These are phyloP conservation scores for Pristiophorus japonicus DNA, from an alignment of 2,113 vertebrate species.

Conservation along the genomic window DNA sequence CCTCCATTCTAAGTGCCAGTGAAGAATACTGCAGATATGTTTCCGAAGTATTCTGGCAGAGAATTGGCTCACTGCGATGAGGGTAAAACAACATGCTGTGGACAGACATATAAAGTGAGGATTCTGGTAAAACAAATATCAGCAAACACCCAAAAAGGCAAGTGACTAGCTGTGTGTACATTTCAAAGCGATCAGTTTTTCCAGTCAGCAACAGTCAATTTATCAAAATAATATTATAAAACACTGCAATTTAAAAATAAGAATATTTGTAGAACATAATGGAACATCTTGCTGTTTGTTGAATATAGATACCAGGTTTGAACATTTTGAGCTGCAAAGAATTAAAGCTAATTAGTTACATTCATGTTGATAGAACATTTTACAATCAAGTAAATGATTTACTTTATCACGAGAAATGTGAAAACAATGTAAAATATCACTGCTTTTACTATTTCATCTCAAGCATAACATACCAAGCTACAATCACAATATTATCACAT, in stretches of 20 bases:
- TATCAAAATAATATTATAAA: background rate
- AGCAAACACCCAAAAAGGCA: conserved; percentile 54
- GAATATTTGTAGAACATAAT: background rate
- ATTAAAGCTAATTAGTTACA: background rate
- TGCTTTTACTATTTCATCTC: background rate
- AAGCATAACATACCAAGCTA: background rate
- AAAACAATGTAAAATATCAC: background rate
- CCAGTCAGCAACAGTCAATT: too few species aligned
- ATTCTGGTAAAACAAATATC: conserved; percentile 55
- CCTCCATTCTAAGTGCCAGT: conserved; percentile 61
- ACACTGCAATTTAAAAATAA: background rate
- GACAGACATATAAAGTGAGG: conserved; percentile 52
- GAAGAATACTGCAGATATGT: conserved; percentile 57
- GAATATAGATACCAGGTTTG: background rate
- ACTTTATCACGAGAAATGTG: background rate
- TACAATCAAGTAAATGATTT: background rate
- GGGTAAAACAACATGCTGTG: conserved; percentile 55
- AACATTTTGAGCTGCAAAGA: background rate
- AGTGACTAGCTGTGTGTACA: conserved; percentile 41
- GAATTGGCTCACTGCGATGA: conserved; percentile 53
- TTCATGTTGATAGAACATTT: background rate
- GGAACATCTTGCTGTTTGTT: background rate
- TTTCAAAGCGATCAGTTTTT: background rate
- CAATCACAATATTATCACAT: background rate
- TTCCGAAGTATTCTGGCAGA: conserved; percentile 54